phyloP scores from a whole-genome alignment of 2,797 vertebrate species.

The Acanthurus leucopareius region DNA sequence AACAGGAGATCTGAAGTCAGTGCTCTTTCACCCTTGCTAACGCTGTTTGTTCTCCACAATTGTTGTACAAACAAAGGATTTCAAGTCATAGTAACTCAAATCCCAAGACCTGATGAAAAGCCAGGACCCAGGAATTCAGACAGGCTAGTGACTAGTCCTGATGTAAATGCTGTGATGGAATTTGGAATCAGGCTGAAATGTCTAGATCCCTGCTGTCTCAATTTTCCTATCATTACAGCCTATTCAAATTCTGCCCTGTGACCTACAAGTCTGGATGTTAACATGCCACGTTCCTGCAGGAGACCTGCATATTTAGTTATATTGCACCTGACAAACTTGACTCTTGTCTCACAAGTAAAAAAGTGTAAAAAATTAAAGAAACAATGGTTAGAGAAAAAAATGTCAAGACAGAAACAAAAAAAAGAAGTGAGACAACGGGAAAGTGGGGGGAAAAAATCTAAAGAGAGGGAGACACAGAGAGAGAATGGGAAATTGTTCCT shows the following conservation, averaged over 20 bases:
- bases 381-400: conserved; percentile 14
- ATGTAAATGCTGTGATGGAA: conserved; percentile 61
- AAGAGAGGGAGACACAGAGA: conserved; percentile 49
- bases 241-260: conserved; percentile 35
- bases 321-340: conserved; percentile 37
- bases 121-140: conserved; percentile 52
- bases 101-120: conserved; percentile 46
- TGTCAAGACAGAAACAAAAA: conserved; percentile 31
- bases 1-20: conserved; percentile 23
- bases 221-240: conserved; percentile 45
- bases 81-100: conserved; percentile 46
- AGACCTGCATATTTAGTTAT: conserved; percentile 18
- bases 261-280: conserved; percentile 20
- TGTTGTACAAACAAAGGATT: conserved; percentile 45
- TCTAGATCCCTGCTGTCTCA: conserved; percentile 38
- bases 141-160: conserved; percentile 38
- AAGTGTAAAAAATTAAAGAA: conserved; percentile 19
- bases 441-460: conserved; percentile 34
- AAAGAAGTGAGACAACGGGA: conserved; percentile 43
- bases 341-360: conserved; percentile 21
- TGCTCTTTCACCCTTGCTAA: conserved; percentile 29
- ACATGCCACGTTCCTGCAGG: conserved; percentile 21
- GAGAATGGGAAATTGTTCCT: conserved; percentile 76
- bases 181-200: conserved; percentile 42
- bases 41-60: conserved; percentile 41